These are phyloP conservation scores for Aphaenogaster rudis DNA, from an alignment of 1,140 invertebrate species.

Conservation along the genomic window DNA sequence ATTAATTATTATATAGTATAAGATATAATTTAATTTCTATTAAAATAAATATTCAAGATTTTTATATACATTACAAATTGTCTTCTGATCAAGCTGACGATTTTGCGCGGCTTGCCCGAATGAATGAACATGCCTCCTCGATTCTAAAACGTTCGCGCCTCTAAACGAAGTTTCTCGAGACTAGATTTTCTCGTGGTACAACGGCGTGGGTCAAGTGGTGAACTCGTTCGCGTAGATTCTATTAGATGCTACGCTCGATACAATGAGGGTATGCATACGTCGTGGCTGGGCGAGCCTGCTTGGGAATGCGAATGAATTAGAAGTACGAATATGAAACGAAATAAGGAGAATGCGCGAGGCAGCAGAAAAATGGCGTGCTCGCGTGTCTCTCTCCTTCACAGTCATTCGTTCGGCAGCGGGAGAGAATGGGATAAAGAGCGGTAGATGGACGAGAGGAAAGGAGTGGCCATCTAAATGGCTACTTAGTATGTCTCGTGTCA, in stretches of 20 bases:
- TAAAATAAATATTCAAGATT: not conserved
- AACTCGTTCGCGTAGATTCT: slow-evolving; percentile 77
- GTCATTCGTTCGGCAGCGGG: slow-evolving; percentile 20
- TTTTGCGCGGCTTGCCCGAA: not conserved
- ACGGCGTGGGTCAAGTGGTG: slow-evolving; percentile 69
- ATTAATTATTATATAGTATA: not conserved
- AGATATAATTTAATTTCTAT: not conserved
- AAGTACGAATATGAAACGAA: slow-evolving; percentile 69
- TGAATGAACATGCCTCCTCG: not conserved
- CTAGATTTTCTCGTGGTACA: slow-evolving; percentile 49
- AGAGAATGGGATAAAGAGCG: slow-evolving; percentile 53
- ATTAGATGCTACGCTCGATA: slow-evolving; percentile 73
- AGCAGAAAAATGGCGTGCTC: slow-evolving; percentile 57
- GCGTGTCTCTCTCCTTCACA: slow-evolving; percentile 49
- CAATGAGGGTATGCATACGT: slow-evolving; percentile 65
- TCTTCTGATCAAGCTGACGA: not conserved
- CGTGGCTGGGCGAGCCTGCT: slow-evolving; percentile 61
- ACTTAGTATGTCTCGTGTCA: slow-evolving; percentile 81
- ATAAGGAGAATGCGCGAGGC: slow-evolving; percentile 59
- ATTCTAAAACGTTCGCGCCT: not conserved
- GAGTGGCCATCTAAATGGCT: slow-evolving; percentile 79
- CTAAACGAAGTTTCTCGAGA: not conserved
- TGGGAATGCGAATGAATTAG: slow-evolving; percentile 78
- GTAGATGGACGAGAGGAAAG: slow-evolving; percentile 40
- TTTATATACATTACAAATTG: not conserved